phyloP scores from a whole-genome alignment of 2,888 invertebrate genomes.

The Rhodophaea formosa region DNA sequence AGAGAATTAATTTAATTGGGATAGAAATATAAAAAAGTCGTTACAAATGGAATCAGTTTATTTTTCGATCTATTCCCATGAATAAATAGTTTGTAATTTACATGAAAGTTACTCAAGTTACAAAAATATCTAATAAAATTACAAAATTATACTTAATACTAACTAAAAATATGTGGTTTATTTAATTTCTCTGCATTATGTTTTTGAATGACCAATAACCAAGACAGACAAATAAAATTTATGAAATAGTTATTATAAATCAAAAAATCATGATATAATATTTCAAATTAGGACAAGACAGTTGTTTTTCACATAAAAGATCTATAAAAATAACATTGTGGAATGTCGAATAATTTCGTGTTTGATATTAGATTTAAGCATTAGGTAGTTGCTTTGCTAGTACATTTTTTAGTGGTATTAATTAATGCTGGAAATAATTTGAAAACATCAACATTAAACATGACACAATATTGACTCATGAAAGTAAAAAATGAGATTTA shows the following conservation, averaged over 20 bases:
- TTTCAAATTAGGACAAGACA: slow-evolving; percentile 16
- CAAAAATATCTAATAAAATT: slow-evolving; percentile 63
- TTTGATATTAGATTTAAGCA: slow-evolving; percentile 35
- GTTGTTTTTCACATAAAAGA: slow-evolving; percentile 38
- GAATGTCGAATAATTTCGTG: slow-evolving; percentile 58
- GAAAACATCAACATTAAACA: slow-evolving; percentile 1
- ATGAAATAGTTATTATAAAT: slow-evolving; percentile 6
- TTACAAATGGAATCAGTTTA: slow-evolving; percentile 71
- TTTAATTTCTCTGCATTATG: background rate
- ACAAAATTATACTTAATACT: slow-evolving; percentile 65
- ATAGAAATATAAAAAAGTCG: too few relatives aligned
- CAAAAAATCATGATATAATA: background rate
- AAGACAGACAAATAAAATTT: slow-evolving; percentile 3
- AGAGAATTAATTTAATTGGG: too few relatives aligned
- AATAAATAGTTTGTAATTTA: slow-evolving; percentile 60
- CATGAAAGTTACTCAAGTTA: slow-evolving; percentile 54
- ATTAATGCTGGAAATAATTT: slow-evolving; percentile 10
- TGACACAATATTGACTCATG: background rate
- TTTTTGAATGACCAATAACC: background rate
- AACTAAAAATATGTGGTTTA: slow-evolving; percentile 38
- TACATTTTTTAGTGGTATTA: background rate
- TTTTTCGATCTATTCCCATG: slow-evolving; percentile 63
- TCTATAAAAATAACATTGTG: slow-evolving; percentile 60
- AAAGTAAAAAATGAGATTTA: slow-evolving; percentile 5
- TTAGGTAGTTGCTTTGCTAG: slow-evolving; percentile 21